Conservation (phyloP, 1,140 invertebrate species). For the Arion vulgaris region DNA sequence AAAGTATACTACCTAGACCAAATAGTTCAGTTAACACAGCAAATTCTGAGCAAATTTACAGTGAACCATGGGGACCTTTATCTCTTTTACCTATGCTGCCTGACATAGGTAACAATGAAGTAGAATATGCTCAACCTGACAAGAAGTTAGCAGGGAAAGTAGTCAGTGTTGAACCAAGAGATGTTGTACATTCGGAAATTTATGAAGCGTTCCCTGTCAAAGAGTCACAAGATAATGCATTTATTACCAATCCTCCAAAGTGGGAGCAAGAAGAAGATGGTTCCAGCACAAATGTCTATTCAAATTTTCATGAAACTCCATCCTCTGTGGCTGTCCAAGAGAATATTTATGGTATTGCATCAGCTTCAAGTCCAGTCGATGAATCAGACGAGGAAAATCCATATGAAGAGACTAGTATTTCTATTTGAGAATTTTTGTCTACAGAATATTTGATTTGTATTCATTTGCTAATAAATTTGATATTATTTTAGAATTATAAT, state of each 20-base stretch:
- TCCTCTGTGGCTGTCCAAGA: neutral
- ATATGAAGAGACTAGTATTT: conserved; percentile 3
- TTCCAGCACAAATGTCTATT: neutral
- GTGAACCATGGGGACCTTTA: neutral
- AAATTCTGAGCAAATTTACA: too few relatives aligned
- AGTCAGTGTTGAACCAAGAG: neutral
- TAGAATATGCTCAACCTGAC: conserved; percentile 1
- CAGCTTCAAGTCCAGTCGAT: neutral
- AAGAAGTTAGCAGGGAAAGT: neutral
- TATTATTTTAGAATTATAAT: neutral
- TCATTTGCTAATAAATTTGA: neutral
- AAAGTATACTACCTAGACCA: neutral
- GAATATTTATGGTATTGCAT: conserved; percentile 13
- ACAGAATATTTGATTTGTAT: too few relatives aligned
- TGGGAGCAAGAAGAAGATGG: neutral
- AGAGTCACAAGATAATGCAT: neutral
- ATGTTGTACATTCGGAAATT: neutral
- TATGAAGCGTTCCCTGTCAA: neutral
- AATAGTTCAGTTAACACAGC: too few relatives aligned
- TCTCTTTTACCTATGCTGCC: neutral
- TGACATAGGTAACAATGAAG: neutral
- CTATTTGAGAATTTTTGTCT: neutral
- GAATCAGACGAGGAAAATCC: neutral
- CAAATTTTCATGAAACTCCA: neutral
- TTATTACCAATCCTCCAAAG: neutral